These are phyloP conservation scores for Nothoprocta perdicaria DNA, from an alignment of 2,113 vertebrate genomes.

Conservation along the genomic window DNA sequence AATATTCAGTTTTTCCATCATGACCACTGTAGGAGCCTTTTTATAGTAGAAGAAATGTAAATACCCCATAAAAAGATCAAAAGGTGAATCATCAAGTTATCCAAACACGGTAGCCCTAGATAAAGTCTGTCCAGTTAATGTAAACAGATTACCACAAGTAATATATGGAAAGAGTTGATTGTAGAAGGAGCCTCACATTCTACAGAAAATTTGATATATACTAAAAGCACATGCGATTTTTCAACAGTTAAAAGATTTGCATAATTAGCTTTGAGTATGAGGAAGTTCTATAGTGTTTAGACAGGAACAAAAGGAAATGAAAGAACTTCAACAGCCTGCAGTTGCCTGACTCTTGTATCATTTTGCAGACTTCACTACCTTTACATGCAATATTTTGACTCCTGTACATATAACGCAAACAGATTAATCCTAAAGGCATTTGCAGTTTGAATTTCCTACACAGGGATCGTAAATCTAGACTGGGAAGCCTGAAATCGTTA, in stretches of 20 bases:
- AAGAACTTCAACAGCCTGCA: neutral
- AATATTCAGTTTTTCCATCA: neutral
- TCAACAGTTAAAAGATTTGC: neutral
- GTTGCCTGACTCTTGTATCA: neutral
- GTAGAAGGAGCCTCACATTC: neutral
- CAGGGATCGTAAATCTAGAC: conserved; percentile 74
- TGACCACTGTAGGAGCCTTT: neutral
- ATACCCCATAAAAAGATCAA: conserved; percentile 3
- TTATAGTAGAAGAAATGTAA: conserved; percentile 11
- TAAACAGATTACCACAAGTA: conserved; percentile 20
- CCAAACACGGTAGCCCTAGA: conserved; percentile 7
- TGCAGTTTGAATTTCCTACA: conserved; percentile 47
- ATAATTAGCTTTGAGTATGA: neutral
- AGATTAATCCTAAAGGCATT: conserved; percentile 55
- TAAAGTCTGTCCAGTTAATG: neutral
- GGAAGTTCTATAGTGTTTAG: neutral
- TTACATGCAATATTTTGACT: neutral
- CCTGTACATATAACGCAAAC: neutral
- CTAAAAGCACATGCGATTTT: neutral
- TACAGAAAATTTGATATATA: neutral
- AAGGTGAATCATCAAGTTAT: conserved; percentile 48
- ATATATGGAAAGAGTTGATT: neutral
- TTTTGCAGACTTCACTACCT: neutral
- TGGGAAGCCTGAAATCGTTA: conserved; percentile 83
- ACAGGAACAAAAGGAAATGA: neutral